Evolutionary conservation across 2,797 vertebrate genomes (phyloP).

Genomic region (Acanthis flammea): DNA sequence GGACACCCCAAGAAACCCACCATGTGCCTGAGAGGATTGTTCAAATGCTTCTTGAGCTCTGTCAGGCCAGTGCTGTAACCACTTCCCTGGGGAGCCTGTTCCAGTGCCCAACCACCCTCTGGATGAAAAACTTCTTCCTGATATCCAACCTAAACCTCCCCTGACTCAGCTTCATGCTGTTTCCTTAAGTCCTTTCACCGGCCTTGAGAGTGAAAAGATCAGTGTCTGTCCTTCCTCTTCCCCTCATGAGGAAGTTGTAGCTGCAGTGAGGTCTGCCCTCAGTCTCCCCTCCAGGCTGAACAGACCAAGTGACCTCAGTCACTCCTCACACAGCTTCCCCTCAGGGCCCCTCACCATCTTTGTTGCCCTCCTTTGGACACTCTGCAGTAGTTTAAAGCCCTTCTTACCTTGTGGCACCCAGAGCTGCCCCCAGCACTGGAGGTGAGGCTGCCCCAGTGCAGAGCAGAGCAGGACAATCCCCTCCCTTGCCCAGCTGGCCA

Average conservation of each 20-base stretch:
- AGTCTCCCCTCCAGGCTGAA: too few relatives aligned
- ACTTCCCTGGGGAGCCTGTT: background rate
- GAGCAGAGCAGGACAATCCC: background rate
- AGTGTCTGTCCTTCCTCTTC: background rate
- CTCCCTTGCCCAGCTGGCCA: accelerated
- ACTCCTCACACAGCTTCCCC: too few relatives aligned
- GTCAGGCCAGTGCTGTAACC: background rate
- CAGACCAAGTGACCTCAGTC: too few relatives aligned
- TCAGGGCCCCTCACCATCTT: too few relatives aligned
- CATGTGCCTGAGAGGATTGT: background rate
- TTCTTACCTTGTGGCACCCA: too few relatives aligned
- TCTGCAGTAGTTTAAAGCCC: too few relatives aligned
- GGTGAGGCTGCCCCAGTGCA: too few relatives aligned
- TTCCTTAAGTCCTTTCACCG: background rate
- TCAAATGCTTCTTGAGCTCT: background rate
- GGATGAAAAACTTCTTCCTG: background rate
- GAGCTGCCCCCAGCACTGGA: too few relatives aligned
- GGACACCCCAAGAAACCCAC: background rate
- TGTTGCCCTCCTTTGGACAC: too few relatives aligned
- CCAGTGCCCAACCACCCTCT: background rate
- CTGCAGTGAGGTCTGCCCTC: background rate
- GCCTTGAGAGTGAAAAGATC: background rate
- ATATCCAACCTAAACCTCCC: background rate
- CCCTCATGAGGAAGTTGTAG: accelerated
- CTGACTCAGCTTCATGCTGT: background rate